Evolutionary conservation across 2,797 vertebrate species (phyloP).

Genomic region (Vultur gryphus): DNA sequence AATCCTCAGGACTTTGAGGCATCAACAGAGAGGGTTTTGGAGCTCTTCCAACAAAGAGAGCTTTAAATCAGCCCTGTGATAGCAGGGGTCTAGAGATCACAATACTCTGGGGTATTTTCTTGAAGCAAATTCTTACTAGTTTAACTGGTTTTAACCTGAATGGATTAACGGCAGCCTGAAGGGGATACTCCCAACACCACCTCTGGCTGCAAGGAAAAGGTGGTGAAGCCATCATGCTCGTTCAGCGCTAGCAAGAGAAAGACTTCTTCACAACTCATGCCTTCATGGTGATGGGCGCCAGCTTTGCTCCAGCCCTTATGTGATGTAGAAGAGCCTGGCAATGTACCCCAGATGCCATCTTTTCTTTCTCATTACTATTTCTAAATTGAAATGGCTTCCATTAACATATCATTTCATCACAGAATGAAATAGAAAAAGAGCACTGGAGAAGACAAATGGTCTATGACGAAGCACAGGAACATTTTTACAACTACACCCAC

Average conservation of each 20-base stretch:
- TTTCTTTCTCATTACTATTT: background rate
- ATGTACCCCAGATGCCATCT: background rate
- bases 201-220: background rate
- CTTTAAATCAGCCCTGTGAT: background rate
- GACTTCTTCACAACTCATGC: background rate
- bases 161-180: background rate
- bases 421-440: background rate
- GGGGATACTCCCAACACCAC: fast-evolving
- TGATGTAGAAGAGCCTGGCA: background rate
- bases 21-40: background rate
- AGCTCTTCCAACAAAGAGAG: background rate
- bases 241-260: background rate
- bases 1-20: background rate
- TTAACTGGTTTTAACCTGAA: background rate
- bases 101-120: background rate
- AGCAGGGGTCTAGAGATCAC: background rate
- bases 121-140: background rate
- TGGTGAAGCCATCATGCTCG: background rate
- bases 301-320: background rate
- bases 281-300: background rate
- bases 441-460: background rate
- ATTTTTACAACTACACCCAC: background rate
- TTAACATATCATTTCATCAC: background rate
- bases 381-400: background rate
- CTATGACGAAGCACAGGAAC: background rate